Evolutionary conservation across 2,888 invertebrate species (phyloP).

Genomic region (Nudaria mundana): DNA sequence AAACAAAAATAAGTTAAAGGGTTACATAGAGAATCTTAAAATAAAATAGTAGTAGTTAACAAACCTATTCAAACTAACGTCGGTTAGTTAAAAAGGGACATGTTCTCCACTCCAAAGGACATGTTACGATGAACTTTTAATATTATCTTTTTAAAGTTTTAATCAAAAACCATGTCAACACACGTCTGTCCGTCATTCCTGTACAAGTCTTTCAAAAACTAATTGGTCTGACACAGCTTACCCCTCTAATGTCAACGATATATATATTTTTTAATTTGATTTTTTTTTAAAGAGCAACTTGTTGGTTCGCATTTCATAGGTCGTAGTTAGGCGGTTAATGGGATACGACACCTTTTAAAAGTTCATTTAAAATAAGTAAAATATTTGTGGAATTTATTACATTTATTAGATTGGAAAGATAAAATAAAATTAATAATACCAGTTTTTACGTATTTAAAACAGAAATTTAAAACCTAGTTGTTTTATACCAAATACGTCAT

Average conservation of each 20-base stretch:
- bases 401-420: constrained; percentile 5
- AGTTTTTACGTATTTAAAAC: background rate
- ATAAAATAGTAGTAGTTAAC: constrained; percentile 2
- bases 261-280: constrained; percentile 56
- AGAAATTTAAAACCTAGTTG: background rate
- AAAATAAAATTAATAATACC: background rate
- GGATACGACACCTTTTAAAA: constrained; percentile 52
- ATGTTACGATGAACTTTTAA: constrained; percentile 31
- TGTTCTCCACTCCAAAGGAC: constrained; percentile 19
- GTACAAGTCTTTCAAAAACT: constrained; percentile 70
- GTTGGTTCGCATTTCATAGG: constrained; percentile 43
- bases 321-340: constrained; percentile 45
- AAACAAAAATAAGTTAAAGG: no score
- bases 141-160: constrained; percentile 46
- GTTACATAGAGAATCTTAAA: background rate
- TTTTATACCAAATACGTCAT: background rate
- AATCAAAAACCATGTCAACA: constrained; percentile 59
- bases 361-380: constrained; percentile 14
- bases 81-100: constrained; percentile 13
- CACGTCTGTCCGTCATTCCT: constrained; percentile 64
- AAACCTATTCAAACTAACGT: constrained; percentile 10
- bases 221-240: constrained; percentile 74
- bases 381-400: constrained; percentile 6
- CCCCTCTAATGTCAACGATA: constrained; percentile 49
- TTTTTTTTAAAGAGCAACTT: constrained; percentile 50